Percentiles rank a stretch among this genome's conserved stretches.
phyloP scores from a whole-genome alignment of 2,797 vertebrate genomes.

The Mormyrus hasselquistii region DNA sequence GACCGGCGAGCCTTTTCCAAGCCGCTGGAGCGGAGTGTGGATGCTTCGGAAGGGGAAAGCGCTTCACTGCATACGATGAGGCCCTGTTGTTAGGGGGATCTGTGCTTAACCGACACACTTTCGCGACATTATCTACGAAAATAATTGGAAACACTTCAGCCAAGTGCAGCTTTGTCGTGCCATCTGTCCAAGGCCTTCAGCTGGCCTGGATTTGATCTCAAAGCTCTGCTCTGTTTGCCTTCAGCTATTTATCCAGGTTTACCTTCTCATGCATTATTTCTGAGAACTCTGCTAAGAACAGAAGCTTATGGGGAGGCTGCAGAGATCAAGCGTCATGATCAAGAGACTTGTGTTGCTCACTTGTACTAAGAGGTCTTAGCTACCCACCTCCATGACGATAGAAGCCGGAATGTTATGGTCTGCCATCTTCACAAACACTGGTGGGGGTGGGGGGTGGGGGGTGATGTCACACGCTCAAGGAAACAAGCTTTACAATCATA shows the following conservation, averaged over 20 bases:
- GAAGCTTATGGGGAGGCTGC: not conserved
- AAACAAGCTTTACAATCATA: not conserved
- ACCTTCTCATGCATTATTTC: conserved; percentile 24
- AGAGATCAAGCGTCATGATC: not conserved
- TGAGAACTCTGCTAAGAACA: not conserved
- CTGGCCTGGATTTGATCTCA: not conserved
- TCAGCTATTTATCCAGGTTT: conserved; percentile 24
- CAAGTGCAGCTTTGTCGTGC: not conserved
- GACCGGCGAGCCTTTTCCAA: not conserved
- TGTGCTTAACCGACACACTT: not conserved
- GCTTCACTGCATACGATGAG: not conserved
- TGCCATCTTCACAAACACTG: not conserved
- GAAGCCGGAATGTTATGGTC: not conserved
- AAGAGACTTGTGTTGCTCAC: not conserved
- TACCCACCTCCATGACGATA: not conserved
- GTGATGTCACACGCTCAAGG: no score
- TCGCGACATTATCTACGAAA: not conserved
- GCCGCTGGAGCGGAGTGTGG: not conserved
- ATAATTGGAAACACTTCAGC: not conserved
- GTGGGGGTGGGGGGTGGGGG: not conserved
- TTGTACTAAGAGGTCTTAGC: not conserved
- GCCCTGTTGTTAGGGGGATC: not conserved
- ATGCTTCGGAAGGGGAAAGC: no score
- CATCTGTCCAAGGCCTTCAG: not conserved
- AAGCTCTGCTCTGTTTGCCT: conserved; percentile 22